Evolutionary conservation across 1,140 invertebrate genomes (phyloP), one percentile per base, ranked within the genome.

Genomic region (Zophobas morio): DNA sequence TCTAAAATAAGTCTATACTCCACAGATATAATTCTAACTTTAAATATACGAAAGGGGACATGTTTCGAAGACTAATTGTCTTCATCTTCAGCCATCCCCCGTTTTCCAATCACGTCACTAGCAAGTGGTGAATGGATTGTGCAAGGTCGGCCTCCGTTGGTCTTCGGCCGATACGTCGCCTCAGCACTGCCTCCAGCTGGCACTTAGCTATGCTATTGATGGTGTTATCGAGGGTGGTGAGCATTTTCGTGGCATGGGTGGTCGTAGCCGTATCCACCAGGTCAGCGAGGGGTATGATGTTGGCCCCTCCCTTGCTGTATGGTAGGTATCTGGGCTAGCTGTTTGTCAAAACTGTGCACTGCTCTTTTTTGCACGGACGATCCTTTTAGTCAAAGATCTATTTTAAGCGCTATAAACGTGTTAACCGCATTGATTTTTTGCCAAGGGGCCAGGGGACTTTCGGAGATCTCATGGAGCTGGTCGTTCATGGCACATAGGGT

Each of bases 381-480:
- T 1, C 82, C 81, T n/a, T 83, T 51, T 42, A 86, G 70, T 8
- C 81, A 32, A 53, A 86, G 87, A 63, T 83, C 79, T 0, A 87
- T 53, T 1, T 79, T 51, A 0, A 86, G 83, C 40, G 85, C 32
- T 0, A 87, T 75, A 57, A 86, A 87, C 0, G 82, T 85, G 0
- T 75, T 81, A 3, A 84, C 4, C 0, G 84, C 83, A 42, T 88
- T 84, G 3, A 86, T 47, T 70, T 86, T 86, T 76, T 87, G 85
- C 85, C 87, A 87, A 0, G 86, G 86, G 1, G 86, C 84, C 0
- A 87, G 83, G 20, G 20, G 0, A 0, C 20, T 20, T 20, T 20
- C 20, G 0, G 20, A 20, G 20, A 20, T 20, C 20, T 20, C 20
- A 20, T 20, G 20, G 20, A 20, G 20, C 20, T 20, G 20, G 20